phyloP scores from a whole-genome alignment of 37 sponge, comb jelly and placozoan genomes.

The Agelas oroides region DNA sequence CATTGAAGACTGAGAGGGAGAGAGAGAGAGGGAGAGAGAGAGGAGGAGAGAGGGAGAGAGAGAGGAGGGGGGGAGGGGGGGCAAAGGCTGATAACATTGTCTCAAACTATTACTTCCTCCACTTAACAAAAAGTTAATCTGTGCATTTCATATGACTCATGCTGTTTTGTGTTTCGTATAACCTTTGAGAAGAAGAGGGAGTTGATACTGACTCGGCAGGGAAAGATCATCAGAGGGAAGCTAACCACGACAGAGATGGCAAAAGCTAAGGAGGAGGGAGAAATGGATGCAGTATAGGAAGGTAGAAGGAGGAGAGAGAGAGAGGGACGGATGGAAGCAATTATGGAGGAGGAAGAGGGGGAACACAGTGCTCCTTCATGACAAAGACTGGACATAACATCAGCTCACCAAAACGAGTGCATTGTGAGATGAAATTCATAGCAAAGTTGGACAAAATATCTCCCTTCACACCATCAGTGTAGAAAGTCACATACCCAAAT shows the following conservation, averaged over 20 bases:
- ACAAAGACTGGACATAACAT: no score
- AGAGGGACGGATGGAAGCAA: neutral
- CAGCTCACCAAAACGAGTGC: slow-evolving; percentile 62
- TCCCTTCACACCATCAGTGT: slow-evolving; percentile 45
- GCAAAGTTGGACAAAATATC: slow-evolving; percentile 74
- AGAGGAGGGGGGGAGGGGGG: neutral
- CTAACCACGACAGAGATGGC: slow-evolving; percentile 69
- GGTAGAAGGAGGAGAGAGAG: neutral
- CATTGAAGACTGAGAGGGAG: neutral
- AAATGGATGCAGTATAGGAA: no score
- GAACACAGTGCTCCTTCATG: no score
- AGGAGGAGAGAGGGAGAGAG: neutral
- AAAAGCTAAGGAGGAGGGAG: slow-evolving; percentile 55
- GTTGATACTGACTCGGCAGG: slow-evolving; percentile 71
- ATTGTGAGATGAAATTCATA: slow-evolving; percentile 38
- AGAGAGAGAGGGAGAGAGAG: neutral
- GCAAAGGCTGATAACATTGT: neutral
- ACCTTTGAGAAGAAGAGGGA: slow-evolving; percentile 63
- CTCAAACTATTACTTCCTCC: no score
- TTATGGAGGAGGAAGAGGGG: neutral
- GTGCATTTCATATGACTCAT: neutral
- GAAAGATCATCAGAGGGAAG: slow-evolving; percentile 81
- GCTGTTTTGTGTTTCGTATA: neutral
- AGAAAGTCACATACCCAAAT: slow-evolving; percentile 76
- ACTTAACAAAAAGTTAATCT: no score